Percentiles rank a stretch among this genome's conserved stretches.
phyloP scores from a whole-genome alignment of 2,113 vertebrate genomes.

The Leptosomus discolor region DNA sequence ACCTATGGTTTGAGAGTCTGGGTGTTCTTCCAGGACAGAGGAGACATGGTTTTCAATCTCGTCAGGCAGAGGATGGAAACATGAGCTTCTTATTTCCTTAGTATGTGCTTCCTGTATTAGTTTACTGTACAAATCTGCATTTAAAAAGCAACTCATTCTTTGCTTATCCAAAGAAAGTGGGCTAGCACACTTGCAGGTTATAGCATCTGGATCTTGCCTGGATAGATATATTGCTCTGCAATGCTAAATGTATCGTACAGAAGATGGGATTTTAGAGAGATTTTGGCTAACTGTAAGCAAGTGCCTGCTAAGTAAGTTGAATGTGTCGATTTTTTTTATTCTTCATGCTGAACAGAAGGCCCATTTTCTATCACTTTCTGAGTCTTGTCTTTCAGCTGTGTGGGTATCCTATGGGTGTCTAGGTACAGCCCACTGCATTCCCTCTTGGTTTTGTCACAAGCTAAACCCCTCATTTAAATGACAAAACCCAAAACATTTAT shows the following conservation, averaged over 20 bases:
- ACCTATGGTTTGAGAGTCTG: neutral
- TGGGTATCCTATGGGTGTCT: neutral
- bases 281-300: neutral
- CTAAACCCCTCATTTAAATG: neutral
- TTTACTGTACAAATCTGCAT: neutral
- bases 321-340: neutral
- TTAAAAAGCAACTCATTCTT: neutral
- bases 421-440: neutral
- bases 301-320: neutral
- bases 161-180: neutral
- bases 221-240: neutral
- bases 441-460: neutral
- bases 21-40: neutral
- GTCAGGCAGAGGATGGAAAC: neutral
- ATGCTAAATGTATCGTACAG: neutral
- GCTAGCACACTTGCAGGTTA: neutral
- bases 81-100: neutral
- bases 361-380: neutral
- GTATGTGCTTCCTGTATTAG: neutral
- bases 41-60: neutral
- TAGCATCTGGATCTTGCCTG: neutral
- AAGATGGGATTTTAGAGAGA: neutral
- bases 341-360: neutral
- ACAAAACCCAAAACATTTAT: neutral
- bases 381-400: neutral